phyloP scores from a whole-genome alignment of 2,113 vertebrate genomes.

The Mirza zaza region DNA sequence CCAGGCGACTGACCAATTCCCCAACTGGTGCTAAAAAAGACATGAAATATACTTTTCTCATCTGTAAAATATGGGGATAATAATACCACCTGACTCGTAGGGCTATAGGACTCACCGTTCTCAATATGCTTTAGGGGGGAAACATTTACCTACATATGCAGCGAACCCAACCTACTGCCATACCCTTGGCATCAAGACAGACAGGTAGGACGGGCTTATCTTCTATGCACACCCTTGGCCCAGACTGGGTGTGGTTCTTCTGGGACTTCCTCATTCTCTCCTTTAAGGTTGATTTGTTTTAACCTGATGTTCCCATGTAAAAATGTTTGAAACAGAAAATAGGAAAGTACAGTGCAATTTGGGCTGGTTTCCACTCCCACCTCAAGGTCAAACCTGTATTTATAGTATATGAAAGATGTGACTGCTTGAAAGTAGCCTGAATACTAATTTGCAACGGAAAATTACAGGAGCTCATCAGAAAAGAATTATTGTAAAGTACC shows the following conservation, averaged over 20 bases:
- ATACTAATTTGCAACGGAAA: constrained; percentile 56
- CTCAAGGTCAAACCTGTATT: constrained; percentile 41
- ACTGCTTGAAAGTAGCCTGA: constrained; percentile 21
- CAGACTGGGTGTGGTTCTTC: neutral
- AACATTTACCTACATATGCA: neutral
- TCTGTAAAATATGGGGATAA: constrained; percentile 48
- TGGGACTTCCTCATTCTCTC: constrained; percentile 57
- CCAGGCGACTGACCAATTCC: constrained; percentile 44
- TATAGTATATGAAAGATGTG: neutral
- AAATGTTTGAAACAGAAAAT: constrained; percentile 42
- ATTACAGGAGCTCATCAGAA: constrained; percentile 28
- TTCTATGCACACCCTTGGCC: neutral
- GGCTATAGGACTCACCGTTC: neutral
- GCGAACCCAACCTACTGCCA: neutral
- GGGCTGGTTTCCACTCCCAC: neutral
- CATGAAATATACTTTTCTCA: constrained; percentile 47
- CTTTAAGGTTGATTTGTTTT: constrained; percentile 32
- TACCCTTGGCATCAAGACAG: neutral
- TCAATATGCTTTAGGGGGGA: neutral
- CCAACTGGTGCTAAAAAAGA: constrained; percentile 40
- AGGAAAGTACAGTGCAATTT: neutral
- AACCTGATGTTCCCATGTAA: neutral
- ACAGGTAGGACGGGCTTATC: constrained; percentile 25
- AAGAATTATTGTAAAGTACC: neutral
- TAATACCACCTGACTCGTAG: neutral